A percentile compares a stretch with the other conserved stretches of the same genome.
These are phyloP conservation scores for Probosciger aterrimus DNA, from an alignment of 2,113 vertebrate genomes.

Conservation along the genomic window DNA sequence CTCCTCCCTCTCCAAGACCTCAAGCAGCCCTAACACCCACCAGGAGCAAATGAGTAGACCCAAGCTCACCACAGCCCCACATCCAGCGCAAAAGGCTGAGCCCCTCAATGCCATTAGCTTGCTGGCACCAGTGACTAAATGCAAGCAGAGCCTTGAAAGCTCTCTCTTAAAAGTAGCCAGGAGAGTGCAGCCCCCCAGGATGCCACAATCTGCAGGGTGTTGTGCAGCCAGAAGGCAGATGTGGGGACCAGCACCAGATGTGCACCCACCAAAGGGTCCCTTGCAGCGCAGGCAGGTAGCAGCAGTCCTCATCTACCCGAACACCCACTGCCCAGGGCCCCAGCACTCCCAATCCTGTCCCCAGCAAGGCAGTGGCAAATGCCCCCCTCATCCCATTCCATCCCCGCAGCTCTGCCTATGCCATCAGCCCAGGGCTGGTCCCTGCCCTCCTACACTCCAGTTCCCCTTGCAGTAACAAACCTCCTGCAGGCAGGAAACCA, in stretches of 20 bases:
- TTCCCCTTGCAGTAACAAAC: neutral
- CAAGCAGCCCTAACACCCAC: neutral
- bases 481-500: neutral
- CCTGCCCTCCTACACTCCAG: neutral
- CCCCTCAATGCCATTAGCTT: rapidly evolving
- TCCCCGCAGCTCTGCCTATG: neutral
- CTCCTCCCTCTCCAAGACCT: neutral
- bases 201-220: neutral
- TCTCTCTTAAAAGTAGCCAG: neutral
- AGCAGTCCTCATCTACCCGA: neutral
- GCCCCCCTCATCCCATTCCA: rapidly evolving
- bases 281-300: rapidly evolving
- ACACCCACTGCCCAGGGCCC: rapidly evolving
- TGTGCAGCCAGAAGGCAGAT: neutral
- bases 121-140: too few relatives aligned
- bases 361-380: neutral
- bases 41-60: neutral
- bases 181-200: neutral
- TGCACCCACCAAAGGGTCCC: neutral
- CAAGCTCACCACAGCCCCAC: rapidly evolving
- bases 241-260: neutral
- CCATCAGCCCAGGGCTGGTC: neutral
- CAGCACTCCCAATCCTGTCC: neutral
- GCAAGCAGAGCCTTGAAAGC: neutral
- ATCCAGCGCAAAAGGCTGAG: neutral